Percentiles rank a stretch among this genome's conserved stretches.
phyloP scores from a whole-genome alignment of 2,888 invertebrate species.

The Stenodera caucasica region DNA sequence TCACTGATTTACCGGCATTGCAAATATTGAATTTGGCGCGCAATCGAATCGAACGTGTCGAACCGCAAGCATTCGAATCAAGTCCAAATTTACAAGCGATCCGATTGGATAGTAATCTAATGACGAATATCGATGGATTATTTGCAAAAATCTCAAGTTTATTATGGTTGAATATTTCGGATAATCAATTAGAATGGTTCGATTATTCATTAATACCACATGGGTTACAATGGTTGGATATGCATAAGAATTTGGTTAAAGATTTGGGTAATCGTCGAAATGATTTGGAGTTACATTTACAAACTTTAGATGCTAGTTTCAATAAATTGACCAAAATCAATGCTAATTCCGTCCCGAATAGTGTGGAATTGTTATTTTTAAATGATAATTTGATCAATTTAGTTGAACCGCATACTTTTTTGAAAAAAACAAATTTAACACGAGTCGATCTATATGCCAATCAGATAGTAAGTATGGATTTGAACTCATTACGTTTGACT shows the following conservation, averaged over 20 bases:
- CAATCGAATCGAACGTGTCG: slow-evolving; percentile 79
- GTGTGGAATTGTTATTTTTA: slow-evolving; percentile 75
- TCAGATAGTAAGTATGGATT: slow-evolving; percentile 74
- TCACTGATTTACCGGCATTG: slow-evolving; percentile 75
- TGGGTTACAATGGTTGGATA: slow-evolving; percentile 81
- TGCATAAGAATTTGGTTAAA: slow-evolving; percentile 80
- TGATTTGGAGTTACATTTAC: slow-evolving; percentile 75
- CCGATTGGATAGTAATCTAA: slow-evolving; percentile 78
- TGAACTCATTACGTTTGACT: slow-evolving; percentile 74
- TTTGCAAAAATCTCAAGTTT: slow-evolving; percentile 80
- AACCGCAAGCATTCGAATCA: slow-evolving; percentile 77
- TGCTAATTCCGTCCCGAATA: slow-evolving; percentile 80
- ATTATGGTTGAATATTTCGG: slow-evolving; percentile 84
- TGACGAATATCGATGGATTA: slow-evolving; percentile 75
- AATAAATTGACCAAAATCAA: slow-evolving; percentile 81
- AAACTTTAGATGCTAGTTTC: slow-evolving; percentile 80
- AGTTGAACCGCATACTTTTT: slow-evolving; percentile 84
- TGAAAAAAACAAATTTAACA: slow-evolving; percentile 82
- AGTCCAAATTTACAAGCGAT: slow-evolving; percentile 79
- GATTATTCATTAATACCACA: slow-evolving; percentile 85
- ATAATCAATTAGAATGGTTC: slow-evolving; percentile 80
- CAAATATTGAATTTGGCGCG: slow-evolving; percentile 82
- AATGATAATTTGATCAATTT: slow-evolving; percentile 80
- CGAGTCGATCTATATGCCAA: slow-evolving; percentile 81
- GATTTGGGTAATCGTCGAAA: slow-evolving; percentile 84